Base-by-base conservation (phyloP, 1,140 invertebrate genomes). In the Druon quercuslanigerum region DNA sequence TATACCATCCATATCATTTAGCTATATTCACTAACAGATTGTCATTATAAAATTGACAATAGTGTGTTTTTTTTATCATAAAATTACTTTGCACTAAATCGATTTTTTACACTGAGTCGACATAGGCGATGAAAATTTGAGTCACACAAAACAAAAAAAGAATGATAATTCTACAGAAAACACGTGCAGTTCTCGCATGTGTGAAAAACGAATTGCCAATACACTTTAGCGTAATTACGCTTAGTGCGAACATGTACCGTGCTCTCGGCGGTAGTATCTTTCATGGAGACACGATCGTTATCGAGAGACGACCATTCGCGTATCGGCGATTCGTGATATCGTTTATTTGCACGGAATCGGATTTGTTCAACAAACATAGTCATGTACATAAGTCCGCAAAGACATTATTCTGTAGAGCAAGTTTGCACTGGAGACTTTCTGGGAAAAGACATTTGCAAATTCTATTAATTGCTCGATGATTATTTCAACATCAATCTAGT, bases 141-240 rank as follows among this genome's bases (percentile, higher is more conserved):
- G 16, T 33, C 60, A 25, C 7, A n/a, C 14, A 46, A 66, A 40
- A 13, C 57, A 66, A 66, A 40, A 16, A 66, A 66, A 66, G 25
- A n/a, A 66, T 25, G 60, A 9, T 46, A 46, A 66, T 46, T 40
- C 33, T 66, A 66, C 60, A 40, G 60, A 20, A 66, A 66, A 66
- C 60, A 66, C 20, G 33, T 46, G 60, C 33, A 66, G 40, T 13
- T 14, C 13, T 33, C 25, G 11, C 60, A 66, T 66, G 60, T 66
- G 60, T 14, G 60, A 66, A 66, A 66, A 66, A 40, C 60, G 25
- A 66, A 66, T 66, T 66, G 60, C 33, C 60, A 66, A 66, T 66
- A 40, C 60, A 66, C 60, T 66, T 66, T 66, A 14, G 25, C 60
- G 60, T 66, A 66, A 66, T 66, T 66, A 66, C 60, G 40, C 60